Evolutionary conservation across 2,797 vertebrate species (phyloP).

Genomic region (Gambusia yucatana): DNA sequence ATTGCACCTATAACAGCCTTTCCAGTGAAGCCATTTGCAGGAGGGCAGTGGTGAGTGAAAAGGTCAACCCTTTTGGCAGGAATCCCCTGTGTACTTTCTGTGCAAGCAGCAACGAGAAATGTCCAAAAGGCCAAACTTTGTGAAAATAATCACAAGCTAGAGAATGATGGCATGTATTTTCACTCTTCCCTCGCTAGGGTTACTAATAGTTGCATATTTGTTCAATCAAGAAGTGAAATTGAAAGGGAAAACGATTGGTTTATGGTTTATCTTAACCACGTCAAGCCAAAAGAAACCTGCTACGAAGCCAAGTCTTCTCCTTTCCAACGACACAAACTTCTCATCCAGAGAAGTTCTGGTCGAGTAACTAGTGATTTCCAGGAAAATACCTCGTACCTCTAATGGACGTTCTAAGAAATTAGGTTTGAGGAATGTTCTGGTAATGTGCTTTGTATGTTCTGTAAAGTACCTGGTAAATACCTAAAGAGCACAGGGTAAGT

Average conservation of each 20-base stretch:
- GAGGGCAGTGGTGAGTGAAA: slow-evolving; percentile 23
- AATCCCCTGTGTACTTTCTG: slow-evolving; percentile 7
- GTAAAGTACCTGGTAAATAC: background rate
- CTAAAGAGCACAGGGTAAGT: background rate
- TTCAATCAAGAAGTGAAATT: background rate
- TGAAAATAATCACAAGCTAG: slow-evolving; percentile 2
- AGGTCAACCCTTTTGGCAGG: slow-evolving; percentile 15
- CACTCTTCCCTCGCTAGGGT: background rate
- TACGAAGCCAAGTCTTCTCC: background rate
- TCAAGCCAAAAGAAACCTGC: background rate
- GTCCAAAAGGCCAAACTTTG: slow-evolving; percentile 9
- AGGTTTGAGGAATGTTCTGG: background rate
- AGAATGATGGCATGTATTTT: background rate
- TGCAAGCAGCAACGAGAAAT: background rate
- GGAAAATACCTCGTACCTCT: background rate
- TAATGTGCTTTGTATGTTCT: background rate
- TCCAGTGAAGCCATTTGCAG: slow-evolving; percentile 45
- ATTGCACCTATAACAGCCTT: slow-evolving; percentile 40
- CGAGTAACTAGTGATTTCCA: background rate
- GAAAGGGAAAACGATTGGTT: background rate
- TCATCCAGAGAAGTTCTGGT: background rate
- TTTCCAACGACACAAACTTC: too few relatives aligned
- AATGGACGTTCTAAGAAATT: background rate
- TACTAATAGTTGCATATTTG: background rate
- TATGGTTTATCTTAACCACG: background rate